Evolutionary conservation across 2,888 invertebrate species (phyloP), one percentile per base, ranked within the genome.

Genomic region (Alloplasta piceator): DNA sequence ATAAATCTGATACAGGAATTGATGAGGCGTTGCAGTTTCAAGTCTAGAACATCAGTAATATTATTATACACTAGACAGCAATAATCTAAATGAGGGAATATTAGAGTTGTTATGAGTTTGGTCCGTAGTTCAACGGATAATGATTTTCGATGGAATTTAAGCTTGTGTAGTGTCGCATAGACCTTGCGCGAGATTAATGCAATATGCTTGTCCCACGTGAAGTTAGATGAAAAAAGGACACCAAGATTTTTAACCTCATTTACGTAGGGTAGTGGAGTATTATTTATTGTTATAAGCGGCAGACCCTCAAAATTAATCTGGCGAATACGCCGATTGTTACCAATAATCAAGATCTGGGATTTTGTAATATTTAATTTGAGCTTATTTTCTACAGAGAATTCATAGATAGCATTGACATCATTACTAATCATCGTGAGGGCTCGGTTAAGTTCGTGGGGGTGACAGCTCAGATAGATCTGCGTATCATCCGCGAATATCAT

Each of bases 1-100:
- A 73, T 66, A n/a, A 79, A 79, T 4, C 74, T 10, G 12, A 72
- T 72, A 9, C 16, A 16, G n/a, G 55, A 14, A n/a, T 74, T 78
- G 0, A 68, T 16, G 0, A 74, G 55, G 1, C 36, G 39, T 9
- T 66, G 60, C 2, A 78, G n/a, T n/a, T n/a, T n/a, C n/a, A n/a
- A n/a, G n/a, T n/a, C n/a, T n/a, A n/a, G n/a, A n/a, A n/a, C n/a
- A 58, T 26, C 46, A 0, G 72, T 48, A 6, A 66, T 6, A 26
- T 73, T 73, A 5, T 56, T n/a, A n/a, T 66, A 78, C 3, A 56
- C 64, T 39, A 48, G 39, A 26, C 74, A 66, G 26, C 67, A 78
- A 26, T 78, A 73, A n/a, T 78, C 73, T 14, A 66, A 14, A 38
- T 48, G 38, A 0, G 73, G 67, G 1, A 66, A 52, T 2, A 73